These are phyloP conservation scores for Hemistola chrysoprasaria DNA, from an alignment of 2,888 invertebrate genomes.

Conservation along the genomic window DNA sequence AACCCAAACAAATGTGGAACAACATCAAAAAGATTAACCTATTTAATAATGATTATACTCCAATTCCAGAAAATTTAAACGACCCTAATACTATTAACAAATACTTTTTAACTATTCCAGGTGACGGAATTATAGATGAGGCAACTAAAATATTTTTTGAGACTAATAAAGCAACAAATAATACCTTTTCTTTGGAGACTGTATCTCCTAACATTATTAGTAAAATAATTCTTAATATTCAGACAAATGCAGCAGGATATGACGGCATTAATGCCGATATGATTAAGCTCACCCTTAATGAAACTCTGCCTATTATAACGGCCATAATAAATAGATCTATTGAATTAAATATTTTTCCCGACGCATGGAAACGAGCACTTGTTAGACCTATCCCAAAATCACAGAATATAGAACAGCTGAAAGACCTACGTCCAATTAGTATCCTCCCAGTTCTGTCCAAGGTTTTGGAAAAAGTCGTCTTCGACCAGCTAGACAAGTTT, in stretches of 20 bases:
- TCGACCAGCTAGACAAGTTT: background rate
- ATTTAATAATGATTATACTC: no score
- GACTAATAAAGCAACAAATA: constrained; percentile 2
- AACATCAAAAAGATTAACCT: background rate
- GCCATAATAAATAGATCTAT: constrained; percentile 1
- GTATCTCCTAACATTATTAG: background rate
- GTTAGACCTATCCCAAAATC: constrained; percentile 8
- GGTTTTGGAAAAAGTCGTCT: constrained; percentile 3
- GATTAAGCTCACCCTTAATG: no score
- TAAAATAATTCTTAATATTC: no score
- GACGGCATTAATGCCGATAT: no score
- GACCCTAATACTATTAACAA: constrained; percentile 6
- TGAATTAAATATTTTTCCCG: background rate
- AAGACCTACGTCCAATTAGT: constrained; percentile 20
- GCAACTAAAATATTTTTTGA: background rate
- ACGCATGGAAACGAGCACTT: constrained; percentile 4
- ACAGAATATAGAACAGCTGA: background rate
- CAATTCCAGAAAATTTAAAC: no score
- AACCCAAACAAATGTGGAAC: background rate
- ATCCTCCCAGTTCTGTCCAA: constrained; percentile 19
- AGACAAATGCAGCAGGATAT: no score
- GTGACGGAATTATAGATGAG: no score
- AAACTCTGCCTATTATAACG: no score
- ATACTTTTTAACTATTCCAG: constrained; percentile 4
- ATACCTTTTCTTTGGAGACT: background rate